Base-by-base conservation (phyloP, 2,113 vertebrate genomes). In the Mormyrus iriodes region DNA sequence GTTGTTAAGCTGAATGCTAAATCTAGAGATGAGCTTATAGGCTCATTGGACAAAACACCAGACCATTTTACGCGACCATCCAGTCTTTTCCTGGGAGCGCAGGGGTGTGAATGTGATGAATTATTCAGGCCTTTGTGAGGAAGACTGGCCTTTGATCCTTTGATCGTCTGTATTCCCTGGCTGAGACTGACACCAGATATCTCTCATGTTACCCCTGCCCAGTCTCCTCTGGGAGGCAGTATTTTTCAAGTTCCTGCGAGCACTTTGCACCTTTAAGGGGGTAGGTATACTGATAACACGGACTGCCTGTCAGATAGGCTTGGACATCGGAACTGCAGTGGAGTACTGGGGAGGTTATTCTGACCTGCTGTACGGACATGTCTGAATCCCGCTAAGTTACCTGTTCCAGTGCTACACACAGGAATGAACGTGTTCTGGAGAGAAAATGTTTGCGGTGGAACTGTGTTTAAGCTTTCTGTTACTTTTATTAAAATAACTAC, bases 141-240 rank as follows among this genome's bases (percentile, higher is more conserved):
- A 31, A 35, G 87, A 51, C 65, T 39, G 52, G 35, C 42, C 86
- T 87, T 55, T 87, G 65, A 88, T 51, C 46, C 65, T 88, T 79
- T 88, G 44, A 88, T 73, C 46, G 42, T 15, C 48, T 49, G 83
- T 48, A 49, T 85, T n/a, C 46, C 17, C 83, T 49, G 48, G 10
- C 83, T 51, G 48, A 85, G 44, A 49, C n/a, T 85, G 83, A 85
- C 83, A 85, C 24, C 44, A 24, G n/a, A 51, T 85, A 24, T 48
- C 44, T 51, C 83, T 51, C 44, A 46, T 51, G 46, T 51, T 51
- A 49, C 48, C 83, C 48, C 83, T 49, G 83, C 48, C 13, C 10
- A 51, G 44, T n/a, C n/a, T 31, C 83, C 83, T 48, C n/a, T 31
- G 83, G 83, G 42, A 49, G 17, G 44, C 83, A 85, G 44, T 27